Evolutionary conservation across 2,113 vertebrate species (phyloP), one percentile per base, ranked within the genome.

Genomic region (Physeter macrocephalus): DNA sequence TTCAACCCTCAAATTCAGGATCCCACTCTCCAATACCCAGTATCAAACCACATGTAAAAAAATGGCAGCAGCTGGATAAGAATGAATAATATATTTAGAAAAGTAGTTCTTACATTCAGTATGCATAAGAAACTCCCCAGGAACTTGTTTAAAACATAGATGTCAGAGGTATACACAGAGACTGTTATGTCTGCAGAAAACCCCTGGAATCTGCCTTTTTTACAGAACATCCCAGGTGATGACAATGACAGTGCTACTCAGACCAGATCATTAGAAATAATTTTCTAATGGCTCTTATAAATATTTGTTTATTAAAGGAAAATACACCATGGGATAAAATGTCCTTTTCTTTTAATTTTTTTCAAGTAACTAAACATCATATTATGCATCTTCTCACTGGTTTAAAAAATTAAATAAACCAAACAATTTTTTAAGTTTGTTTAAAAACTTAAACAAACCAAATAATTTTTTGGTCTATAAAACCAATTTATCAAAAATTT

Each of bases 331-430:
- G 15, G 3, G 15, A 69, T 62, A 71, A 81, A 61, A 61, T 54
- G 36, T 54, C 6, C 1, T 89, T 84, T 61, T 46, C 2, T 89
- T 88, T 61, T 46, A 10, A 36, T 7, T 62, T 85, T 71, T 86
- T 78, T 82, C 49, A 95, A 90, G 43, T 82, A 88, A 72, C 36
- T 85, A 71, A 84, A 94, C 21, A 80, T 92, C 8, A 82, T 46
- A 8, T 8, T 78, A 90, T 61, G 57, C 2, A 97, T 64, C 23
- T 93, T 75, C 91, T 93, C 41, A 64, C 5, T 97, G 43, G 12
- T 69, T 97, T 59, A 29, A 77, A 96, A 87, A 86, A 95, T 59
- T 75, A 80, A 93, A 66, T 83, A 72, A 74, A 52, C 52, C 52
- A 52, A 52, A 52, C 14, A 18, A 17, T 52, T 52, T 52, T 52